Base-by-base conservation (phyloP, 2,888 invertebrate species). In the Idaea straminata region DNA sequence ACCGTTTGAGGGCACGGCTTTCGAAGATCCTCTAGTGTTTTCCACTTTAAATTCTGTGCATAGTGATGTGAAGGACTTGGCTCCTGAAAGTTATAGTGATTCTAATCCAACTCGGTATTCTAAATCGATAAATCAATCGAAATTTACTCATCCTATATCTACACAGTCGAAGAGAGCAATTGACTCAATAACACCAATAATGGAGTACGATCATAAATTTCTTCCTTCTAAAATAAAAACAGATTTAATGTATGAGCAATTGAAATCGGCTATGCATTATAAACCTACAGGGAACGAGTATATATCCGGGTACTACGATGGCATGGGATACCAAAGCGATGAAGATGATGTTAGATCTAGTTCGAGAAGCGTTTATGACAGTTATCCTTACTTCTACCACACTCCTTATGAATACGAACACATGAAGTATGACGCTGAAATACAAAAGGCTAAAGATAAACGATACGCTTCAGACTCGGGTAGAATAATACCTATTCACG, bases 391-490 rank as follows among this genome's bases (percentile, higher is more conserved):
- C 64, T 82, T 82, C 58, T 85, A 86, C 69, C 81, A 84, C 62
- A 81, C 72, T 35, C 84, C 87, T 0, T 86, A 86, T 62, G 87
- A 88, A 64, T 87, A 86, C 69, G 84, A 86, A 70, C 72, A 77
- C 57, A 77, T 79, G 57, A 85, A 83, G 60, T 74, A 77, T 16
- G 77, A 79, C 38, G 69, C 75, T 5, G 82, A 83, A 67, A 71
- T 71, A 7, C 82, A 86, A 62, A 88, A 84, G 68, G 83, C 81
- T 2, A 88, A 88, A 77, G 88, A 90, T 62, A 91, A 90, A 76
- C 85, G 87, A 15, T 86, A 82, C 60, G 76, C 75, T 35, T 66
- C 72, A 34, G 77, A 80, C 3, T 68, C 74, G 15, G 62, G 69
- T 59, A 75, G 75, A 69, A 65, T 84, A n/a, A 89, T 87, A 72